Base-by-base conservation (phyloP, 2,888 invertebrate genomes). In the Zele albiditarsus region DNA sequence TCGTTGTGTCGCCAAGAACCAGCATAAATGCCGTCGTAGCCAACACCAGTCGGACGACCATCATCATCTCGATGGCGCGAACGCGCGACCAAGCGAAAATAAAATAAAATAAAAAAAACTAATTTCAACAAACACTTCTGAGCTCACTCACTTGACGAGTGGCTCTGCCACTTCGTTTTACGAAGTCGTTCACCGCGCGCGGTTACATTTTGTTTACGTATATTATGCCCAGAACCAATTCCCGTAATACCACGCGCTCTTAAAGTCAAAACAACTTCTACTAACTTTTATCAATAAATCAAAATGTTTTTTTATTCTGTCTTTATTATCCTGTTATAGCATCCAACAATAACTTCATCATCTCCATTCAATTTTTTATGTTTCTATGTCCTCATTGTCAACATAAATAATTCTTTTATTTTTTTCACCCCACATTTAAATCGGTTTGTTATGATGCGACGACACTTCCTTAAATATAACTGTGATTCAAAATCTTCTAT, bases 41-140 rank as follows among this genome's bases (percentile, higher is more conserved):
- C 75, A 85, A 80, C 75, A 83, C 74, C 76, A 83, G 71, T 73
- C 80, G 80, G 70, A 72, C 74, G 78, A 82, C 75, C 80, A 83
- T 72, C 82, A 83, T 72, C 82, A 79, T 82, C 78, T 80, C 79
- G 78, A 81, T 80, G 79, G 79, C 78, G 69, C 66, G 73, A 73
- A 73, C 62, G 62, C 62, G 62, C 62, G n/a, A 31, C 60, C 33
- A 23, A 49, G 65, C 33, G n/a, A n/a, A 63, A 63, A 53, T 25
- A 16, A 58, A 66, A 73, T 38, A 42, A 57, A 57, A 65, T 0
- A n/a, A 33, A 67, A 28, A 53, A 53, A 53, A 20, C n/a, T 20
- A 53, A 53, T 53, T 53, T 53, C 25, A 71, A 71, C 71, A 27
- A 62, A 38, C 71, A 71, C 71, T 62, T 62, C 27, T n/a, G 31